phyloP scores from a whole-genome alignment of 2,113 vertebrate genomes.

The Tursiops truncatus region DNA sequence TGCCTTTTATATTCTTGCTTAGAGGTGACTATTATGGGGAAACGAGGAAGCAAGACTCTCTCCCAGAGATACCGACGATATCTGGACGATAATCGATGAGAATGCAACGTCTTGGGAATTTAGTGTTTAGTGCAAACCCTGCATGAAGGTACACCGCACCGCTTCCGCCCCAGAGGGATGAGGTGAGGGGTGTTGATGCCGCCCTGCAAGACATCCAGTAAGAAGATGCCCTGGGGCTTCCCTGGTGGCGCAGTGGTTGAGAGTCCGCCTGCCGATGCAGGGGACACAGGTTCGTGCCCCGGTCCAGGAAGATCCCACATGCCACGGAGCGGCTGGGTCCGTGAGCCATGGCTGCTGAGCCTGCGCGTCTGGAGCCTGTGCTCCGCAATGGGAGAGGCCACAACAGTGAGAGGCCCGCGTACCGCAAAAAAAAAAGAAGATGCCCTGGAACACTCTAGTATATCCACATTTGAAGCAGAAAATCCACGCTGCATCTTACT shows the following conservation, averaged over 20 bases:
- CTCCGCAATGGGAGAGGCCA: too few species aligned
- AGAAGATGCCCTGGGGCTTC: background rate
- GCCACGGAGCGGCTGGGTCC: too few species aligned
- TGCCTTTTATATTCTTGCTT: background rate
- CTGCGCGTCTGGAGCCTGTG: too few species aligned
- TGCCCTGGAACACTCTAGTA: fast-evolving
- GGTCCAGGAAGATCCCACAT: too few species aligned
- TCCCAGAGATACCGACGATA: background rate
- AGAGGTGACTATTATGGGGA: background rate
- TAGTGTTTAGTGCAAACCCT: background rate
- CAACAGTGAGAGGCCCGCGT: too few species aligned
- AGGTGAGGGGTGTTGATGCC: background rate
- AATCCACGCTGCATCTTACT: background rate
- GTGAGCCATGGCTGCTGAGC: too few species aligned
- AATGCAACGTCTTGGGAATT: background rate
- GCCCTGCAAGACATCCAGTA: background rate
- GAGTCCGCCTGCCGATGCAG: too few species aligned
- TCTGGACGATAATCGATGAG: background rate
- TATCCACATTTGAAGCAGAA: background rate
- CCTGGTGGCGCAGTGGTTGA: too few species aligned
- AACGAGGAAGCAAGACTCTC: background rate
- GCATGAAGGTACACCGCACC: background rate
- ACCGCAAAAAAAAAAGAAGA: background rate
- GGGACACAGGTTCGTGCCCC: too few species aligned
- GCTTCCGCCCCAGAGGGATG: background rate